Percentiles rank a stretch among this genome's conserved stretches.
phyloP scores from a whole-genome alignment of 2,888 invertebrate species.

The Phania funesta region DNA sequence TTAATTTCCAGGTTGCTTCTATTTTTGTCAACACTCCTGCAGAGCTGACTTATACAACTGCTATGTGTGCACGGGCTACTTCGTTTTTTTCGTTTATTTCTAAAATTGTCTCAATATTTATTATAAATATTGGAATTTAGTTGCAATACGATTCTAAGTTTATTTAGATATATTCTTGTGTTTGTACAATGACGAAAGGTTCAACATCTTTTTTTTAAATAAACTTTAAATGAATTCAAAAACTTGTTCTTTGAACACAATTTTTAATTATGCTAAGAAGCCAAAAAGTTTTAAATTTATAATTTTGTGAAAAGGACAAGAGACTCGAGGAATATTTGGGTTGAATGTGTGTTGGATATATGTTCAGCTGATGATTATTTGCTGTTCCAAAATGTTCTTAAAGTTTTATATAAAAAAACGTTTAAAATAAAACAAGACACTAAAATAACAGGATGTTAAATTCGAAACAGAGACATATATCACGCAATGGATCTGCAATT shows the following conservation, averaged over 20 bases:
- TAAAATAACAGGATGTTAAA: too few species aligned
- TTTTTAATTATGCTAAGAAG: constrained; percentile 15
- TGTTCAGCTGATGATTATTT: too few species aligned
- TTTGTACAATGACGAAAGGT: not conserved
- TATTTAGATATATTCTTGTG: too few species aligned
- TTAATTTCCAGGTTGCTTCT: not conserved
- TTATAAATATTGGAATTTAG: constrained; percentile 20
- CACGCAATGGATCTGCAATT: too few species aligned
- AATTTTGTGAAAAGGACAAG: not conserved
- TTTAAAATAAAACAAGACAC: too few species aligned
- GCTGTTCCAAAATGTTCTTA: too few species aligned
- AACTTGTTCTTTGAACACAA: not conserved
- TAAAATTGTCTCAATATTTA: constrained; percentile 33
- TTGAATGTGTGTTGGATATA: too few species aligned
- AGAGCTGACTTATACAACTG: not conserved
- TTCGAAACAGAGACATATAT: too few species aligned
- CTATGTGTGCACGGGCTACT: constrained; percentile 14
- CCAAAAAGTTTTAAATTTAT: not conserved
- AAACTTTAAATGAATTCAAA: constrained; percentile 34
- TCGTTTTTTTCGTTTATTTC: constrained; percentile 18
- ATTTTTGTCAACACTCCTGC: not conserved
- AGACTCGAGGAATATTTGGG: too few species aligned
- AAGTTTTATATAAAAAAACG: too few species aligned
- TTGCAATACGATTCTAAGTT: too few species aligned
- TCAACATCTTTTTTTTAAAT: not conserved